Evolutionary conservation across 2,888 invertebrate species (phyloP).

Genomic region (Drosophila multiciliata): DNA sequence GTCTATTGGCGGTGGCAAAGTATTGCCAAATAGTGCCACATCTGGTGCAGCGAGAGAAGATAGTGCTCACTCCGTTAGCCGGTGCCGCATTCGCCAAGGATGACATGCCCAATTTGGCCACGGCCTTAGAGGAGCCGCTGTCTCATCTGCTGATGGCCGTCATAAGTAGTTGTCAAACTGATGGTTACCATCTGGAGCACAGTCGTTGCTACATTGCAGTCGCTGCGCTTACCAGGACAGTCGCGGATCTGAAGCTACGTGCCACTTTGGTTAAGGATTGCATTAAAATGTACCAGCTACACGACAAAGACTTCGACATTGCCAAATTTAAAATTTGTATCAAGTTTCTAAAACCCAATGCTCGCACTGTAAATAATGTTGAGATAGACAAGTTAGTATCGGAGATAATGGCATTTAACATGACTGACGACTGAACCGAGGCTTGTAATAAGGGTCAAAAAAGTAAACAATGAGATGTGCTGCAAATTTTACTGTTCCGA

Average conservation of each 20-base stretch:
- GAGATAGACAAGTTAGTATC: slow-evolving; percentile 33
- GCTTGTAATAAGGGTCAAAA: not conserved
- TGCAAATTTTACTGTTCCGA: slow-evolving; percentile 36
- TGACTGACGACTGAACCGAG: not conserved
- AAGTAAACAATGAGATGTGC: slow-evolving; percentile 28
- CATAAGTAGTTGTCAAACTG: slow-evolving; percentile 69
- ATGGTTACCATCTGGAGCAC: slow-evolving; percentile 57
- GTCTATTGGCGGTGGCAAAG: slow-evolving; percentile 66
- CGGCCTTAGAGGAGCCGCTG: slow-evolving; percentile 40
- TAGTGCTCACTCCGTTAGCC: slow-evolving; percentile 64
- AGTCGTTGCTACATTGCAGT: slow-evolving; percentile 66
- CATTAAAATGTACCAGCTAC: slow-evolving; percentile 55
- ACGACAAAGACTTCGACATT: slow-evolving; percentile 52
- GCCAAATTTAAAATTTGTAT: slow-evolving; percentile 34
- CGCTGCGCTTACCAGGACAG: slow-evolving; percentile 50
- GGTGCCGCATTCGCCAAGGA: slow-evolving; percentile 59
- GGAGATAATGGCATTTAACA: slow-evolving; percentile 28
- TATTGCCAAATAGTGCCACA: slow-evolving; percentile 64
- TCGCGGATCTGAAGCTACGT: slow-evolving; percentile 43
- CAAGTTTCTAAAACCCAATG: slow-evolving; percentile 18
- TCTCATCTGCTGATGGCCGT: slow-evolving; percentile 48
- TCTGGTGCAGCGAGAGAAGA: slow-evolving; percentile 41
- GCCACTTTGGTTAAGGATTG: slow-evolving; percentile 39
- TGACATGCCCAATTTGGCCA: slow-evolving; percentile 50
- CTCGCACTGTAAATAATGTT: not conserved